Evolutionary conservation across 53 echinoderm and acorn worm genomes (phyloP).

Genomic region (Holothuria leucospilota): DNA sequence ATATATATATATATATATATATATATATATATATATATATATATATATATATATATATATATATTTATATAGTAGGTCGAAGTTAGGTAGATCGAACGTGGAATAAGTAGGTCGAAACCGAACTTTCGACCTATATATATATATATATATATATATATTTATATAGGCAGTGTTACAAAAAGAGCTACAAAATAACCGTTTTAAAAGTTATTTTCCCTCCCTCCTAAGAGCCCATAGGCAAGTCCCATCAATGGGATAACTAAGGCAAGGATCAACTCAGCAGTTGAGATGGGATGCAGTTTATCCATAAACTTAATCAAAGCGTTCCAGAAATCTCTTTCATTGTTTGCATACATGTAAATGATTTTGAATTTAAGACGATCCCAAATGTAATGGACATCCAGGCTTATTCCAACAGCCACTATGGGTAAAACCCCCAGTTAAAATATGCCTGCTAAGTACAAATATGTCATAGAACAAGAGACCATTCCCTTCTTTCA

Average conservation of each 20-base stretch:
- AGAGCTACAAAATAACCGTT: too few relatives aligned
- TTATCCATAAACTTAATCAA: neutral
- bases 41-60: too few relatives aligned
- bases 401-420: neutral
- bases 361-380: neutral
- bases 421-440: neutral
- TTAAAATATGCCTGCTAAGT: neutral
- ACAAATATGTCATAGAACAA: neutral
- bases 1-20: too few relatives aligned
- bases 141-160: too few relatives aligned
- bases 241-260: neutral
- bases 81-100: too few relatives aligned
- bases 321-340: neutral
- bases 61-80: too few relatives aligned
- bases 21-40: too few relatives aligned
- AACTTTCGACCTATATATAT: too few relatives aligned
- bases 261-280: neutral
- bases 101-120: too few relatives aligned
- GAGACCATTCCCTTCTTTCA: neutral
- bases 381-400: constrained; percentile 1
- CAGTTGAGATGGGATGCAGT: neutral
- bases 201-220: neutral
- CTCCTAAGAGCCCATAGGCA: constrained; percentile 3
- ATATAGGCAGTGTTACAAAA: too few relatives aligned
- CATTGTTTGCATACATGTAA: neutral